A percentile compares a stretch with the other conserved stretches of the same genome.
Evolutionary conservation across 2,113 vertebrate genomes (phyloP).

Genomic region (Ceuthmochares aereus): DNA sequence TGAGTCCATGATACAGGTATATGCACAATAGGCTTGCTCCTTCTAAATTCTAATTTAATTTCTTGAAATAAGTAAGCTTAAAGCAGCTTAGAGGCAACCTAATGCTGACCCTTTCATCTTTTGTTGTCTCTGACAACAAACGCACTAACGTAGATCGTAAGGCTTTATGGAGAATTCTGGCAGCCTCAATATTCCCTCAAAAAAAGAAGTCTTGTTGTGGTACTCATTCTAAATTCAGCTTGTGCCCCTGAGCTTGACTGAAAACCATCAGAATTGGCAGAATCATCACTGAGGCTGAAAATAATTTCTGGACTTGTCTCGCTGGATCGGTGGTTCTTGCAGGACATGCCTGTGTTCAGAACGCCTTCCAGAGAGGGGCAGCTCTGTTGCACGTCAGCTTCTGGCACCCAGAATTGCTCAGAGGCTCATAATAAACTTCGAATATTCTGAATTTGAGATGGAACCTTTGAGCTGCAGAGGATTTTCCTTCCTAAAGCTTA

Average conservation of each 20-base stretch:
- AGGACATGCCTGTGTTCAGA: background rate
- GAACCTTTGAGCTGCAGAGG: slow-evolving; percentile 28
- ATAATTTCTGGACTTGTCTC: background rate
- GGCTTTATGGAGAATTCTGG: slow-evolving; percentile 31
- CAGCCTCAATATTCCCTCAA: slow-evolving; percentile 26
- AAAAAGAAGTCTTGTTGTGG: background rate
- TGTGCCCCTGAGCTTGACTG: background rate
- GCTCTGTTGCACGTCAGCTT: background rate
- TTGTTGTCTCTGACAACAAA: slow-evolving; percentile 37
- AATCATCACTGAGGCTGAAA: slow-evolving; percentile 12
- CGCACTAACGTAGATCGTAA: background rate
- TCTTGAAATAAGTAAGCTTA: background rate
- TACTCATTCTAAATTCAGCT: slow-evolving; percentile 27
- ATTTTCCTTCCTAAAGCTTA: slow-evolving; percentile 22
- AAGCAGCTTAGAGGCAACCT: slow-evolving; percentile 1
- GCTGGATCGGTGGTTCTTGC: slow-evolving; percentile 15
- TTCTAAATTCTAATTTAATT: background rate
- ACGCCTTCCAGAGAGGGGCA: background rate
- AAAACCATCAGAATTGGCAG: slow-evolving; percentile 5
- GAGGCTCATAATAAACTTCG: background rate
- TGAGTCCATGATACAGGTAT: slow-evolving; percentile 54
- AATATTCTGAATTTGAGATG: background rate
- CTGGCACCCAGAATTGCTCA: background rate
- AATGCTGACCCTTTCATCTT: slow-evolving; percentile 27
- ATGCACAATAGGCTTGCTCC: background rate